Evolutionary conservation across 2,797 vertebrate genomes (phyloP).

Genomic region (Aulostomus chinensis): DNA sequence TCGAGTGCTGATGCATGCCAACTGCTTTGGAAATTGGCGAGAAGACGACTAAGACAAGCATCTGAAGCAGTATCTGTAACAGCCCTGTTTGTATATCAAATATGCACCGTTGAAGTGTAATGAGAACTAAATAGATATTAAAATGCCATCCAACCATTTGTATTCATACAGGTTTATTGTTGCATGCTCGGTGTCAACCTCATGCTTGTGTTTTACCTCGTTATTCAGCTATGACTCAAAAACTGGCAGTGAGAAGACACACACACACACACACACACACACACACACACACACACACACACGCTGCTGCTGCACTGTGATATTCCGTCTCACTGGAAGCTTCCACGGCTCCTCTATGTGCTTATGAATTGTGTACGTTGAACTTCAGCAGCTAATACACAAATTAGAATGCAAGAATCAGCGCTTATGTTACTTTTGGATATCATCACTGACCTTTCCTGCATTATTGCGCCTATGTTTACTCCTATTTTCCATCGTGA

Average conservation of each 20-base stretch:
- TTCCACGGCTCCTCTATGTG: no score
- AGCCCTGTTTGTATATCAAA: conserved; percentile 52
- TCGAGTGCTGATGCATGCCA: conserved; percentile 70
- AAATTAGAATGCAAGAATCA: no score
- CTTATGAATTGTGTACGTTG: no score
- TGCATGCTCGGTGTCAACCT: conserved; percentile 38
- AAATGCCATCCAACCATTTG: conserved; percentile 46
- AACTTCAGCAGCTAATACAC: no score
- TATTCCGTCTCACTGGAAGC: no score
- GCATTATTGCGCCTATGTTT: no score
- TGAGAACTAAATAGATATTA: conserved; percentile 58
- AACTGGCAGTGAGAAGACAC: conserved; percentile 20
- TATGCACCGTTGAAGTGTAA: conserved; percentile 43
- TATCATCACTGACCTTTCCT: no score
- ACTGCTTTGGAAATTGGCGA: conserved; percentile 71
- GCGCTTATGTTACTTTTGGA: no score
- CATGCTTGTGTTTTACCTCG: conserved; percentile 53
- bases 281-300: conserved; percentile 1
- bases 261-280: conserved; percentile 1
- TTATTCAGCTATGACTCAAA: conserved; percentile 37
- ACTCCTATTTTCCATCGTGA: no score
- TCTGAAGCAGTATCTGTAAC: conserved; percentile 59
- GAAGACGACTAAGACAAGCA: conserved; percentile 62
- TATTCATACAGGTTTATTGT: conserved; percentile 46
- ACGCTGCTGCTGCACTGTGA: neutral